Conservation (phyloP, 2,797 vertebrate genomes). For the Enoplosus armatus region DNA sequence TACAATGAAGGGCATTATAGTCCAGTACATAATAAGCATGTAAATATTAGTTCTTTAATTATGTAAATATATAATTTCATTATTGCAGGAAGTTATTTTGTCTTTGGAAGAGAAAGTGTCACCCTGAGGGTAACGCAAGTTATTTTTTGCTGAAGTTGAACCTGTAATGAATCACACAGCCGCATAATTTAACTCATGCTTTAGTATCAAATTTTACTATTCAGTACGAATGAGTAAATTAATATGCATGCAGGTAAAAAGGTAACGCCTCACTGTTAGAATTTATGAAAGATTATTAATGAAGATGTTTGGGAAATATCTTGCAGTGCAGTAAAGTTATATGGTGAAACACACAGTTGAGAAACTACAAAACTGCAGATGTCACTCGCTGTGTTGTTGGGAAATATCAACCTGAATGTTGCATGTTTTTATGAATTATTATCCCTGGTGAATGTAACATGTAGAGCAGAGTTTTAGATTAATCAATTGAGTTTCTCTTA, state of each 20-base stretch:
- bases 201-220: constrained; percentile 33
- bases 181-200: constrained; percentile 35
- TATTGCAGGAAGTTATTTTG: constrained; percentile 34
- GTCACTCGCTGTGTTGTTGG: background rate
- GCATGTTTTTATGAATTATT: too few species aligned
- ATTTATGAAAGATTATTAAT: constrained; percentile 24
- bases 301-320: constrained; percentile 14
- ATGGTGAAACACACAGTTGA: background rate
- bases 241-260: constrained; percentile 38
- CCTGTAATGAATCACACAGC: constrained; percentile 42
- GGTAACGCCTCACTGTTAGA: background rate
- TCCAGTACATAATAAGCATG: background rate
- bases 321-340: background rate
- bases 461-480: background rate
- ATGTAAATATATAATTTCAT: constrained; percentile 8
- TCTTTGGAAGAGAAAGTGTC: constrained; percentile 26
- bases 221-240: constrained; percentile 44
- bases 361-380: background rate
- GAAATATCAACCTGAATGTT: background rate
- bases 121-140: constrained; percentile 4
- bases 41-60: too few species aligned
- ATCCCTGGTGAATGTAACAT: background rate
- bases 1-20: background rate
- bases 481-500: background rate
- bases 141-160: constrained; percentile 22